A percentile compares a stretch with the other conserved stretches of the same genome.
Conservation (phyloP, 2,797 vertebrate genomes). For the Limnodromus scolopaceus region DNA sequence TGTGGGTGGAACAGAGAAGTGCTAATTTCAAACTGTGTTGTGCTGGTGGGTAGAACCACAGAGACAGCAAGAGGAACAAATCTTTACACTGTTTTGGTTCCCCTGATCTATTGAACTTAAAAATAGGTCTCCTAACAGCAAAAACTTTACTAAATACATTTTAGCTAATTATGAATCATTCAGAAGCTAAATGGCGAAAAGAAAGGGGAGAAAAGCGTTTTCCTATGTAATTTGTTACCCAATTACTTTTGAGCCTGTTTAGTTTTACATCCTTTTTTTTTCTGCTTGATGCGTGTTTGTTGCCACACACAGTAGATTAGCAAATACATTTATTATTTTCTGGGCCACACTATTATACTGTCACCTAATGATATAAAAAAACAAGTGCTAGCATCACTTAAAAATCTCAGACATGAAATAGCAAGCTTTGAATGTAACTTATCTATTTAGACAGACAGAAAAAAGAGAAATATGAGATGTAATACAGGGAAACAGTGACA, state of each 20-base stretch:
- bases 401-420: neutral
- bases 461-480: neutral
- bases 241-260: neutral
- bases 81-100: neutral
- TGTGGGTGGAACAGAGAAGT: neutral
- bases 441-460: neutral
- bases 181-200: neutral
- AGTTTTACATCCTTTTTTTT: neutral
- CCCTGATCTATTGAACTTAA: neutral
- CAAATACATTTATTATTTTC: neutral
- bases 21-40: neutral
- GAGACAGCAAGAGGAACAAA: neutral
- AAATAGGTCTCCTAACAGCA: neutral
- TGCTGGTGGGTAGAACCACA: neutral
- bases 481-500: neutral
- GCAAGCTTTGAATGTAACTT: neutral
- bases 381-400: neutral
- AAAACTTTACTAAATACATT: neutral
- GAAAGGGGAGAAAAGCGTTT: neutral
- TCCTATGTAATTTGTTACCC: neutral
- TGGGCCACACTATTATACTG: neutral
- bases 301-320: neutral
- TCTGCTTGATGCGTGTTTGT: neutral
- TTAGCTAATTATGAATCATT: neutral
- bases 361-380: neutral